Evolutionary conservation across 2,888 invertebrate species (phyloP), one percentile per base, ranked within the genome.

Genomic region (Torymus texanus): DNA sequence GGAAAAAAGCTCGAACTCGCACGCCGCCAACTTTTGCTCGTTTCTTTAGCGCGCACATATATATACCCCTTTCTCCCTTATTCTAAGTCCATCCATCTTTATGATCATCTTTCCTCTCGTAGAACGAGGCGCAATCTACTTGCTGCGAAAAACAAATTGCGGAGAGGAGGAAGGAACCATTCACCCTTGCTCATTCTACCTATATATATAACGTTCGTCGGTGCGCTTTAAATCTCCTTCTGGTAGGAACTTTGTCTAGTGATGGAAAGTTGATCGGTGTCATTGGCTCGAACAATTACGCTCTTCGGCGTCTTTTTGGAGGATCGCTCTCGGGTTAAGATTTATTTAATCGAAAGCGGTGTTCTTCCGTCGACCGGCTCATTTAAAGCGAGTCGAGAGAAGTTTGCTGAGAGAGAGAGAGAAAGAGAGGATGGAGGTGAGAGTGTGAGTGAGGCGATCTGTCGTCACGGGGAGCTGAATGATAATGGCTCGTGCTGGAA

Each of bases 231-330:
- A 76, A 76, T 76, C 76, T 70, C 63, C 66, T 58, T 50, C 18
- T 21, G 8, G 21, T 12, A 18, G 10, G 56, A 67, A 75, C 53
- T 75, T 75, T 50, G 41, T 18, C 41, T 18, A 50, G 62, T 21
- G 62, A 70, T 76, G 56, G 70, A 76, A 76, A 70, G 63, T 76
- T 70, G 76, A 70, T 76, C 70, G 75, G 24, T 16, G 29, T 66
- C 66, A 63, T 63, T 66, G 18, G 24, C 14, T 51, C 18, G 70
- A 16, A 18, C 59, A 59, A 70, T 50, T 70, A 67, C 67, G 55
- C 41, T 41, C 41, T 41, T 41, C 5, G 41, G 5, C 29, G 11
- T 62, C 21, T 29, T 62, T 21, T 12, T 14, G 12, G 12, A 24
- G 13, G 8, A 50, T 14, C 5, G n/a, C 66, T 21, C 21, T 21